Evolutionary conservation across 2,113 vertebrate genomes (phyloP), one percentile per base, ranked within the genome.

Genomic region (Menura novaehollandiae): DNA sequence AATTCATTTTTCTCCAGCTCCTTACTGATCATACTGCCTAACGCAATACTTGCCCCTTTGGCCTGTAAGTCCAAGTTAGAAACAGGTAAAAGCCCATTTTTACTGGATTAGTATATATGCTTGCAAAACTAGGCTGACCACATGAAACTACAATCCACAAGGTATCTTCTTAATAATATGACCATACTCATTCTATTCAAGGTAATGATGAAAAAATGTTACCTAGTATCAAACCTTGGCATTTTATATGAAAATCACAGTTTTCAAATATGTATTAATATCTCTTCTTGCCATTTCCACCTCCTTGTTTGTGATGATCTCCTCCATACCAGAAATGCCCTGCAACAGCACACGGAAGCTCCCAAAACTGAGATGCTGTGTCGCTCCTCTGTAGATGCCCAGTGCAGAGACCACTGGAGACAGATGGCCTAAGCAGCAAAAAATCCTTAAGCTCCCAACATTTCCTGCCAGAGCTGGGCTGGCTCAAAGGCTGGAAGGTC

Each of bases 311-410:
- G 5, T 33, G 10, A 87, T 46, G 15, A 76, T 13, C 39, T 23
- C 30, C 23, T 53, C 4, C 5, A 5, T 2, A 68, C 7, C 53
- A 81, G 46, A 89, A 91, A 23, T 3, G 7, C 39, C 27, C 33
- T 44, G 14, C 44, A 55, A 27, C 3, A 33, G 33, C 37, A 69
- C 46, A 49, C 5, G 17, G 11, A 76, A 75, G 10, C 22, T 83
- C n/a, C 51, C 46, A 27, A 62, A 74, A 79, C 9, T 10, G 28
- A 59, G 28, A 47, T 14, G n/a, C 49, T 73, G 44, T 1, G 9
- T 1, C 1, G 2, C 30, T 69, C 28, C 62, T 44, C 47, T 1
- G 1, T 4, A 71, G 63, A 26, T 12, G 28, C 10, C 35, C 58
- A 28, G 5, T 7, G 46, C 59, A 73, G 56, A 91, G 60, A n/a